Evolutionary conservation across 2,113 vertebrate genomes (phyloP).

Genomic region (Entelurus aequoreus): DNA sequence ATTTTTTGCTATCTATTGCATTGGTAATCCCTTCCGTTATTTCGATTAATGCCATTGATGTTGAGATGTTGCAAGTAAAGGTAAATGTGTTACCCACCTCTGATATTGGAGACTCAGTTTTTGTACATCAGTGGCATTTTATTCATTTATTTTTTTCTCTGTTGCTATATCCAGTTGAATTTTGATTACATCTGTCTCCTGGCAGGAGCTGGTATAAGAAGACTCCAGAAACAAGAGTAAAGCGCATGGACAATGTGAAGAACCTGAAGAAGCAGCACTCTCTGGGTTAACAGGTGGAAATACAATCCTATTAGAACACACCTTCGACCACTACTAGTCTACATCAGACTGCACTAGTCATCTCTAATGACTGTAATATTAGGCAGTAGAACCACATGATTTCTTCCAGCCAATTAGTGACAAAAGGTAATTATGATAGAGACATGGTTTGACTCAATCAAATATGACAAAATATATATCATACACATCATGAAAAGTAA

Average conservation of each 20-base stretch:
- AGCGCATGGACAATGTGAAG: conserved; percentile 61
- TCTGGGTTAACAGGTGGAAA: conserved; percentile 49
- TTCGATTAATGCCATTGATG: too few species aligned
- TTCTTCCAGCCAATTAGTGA: background rate
- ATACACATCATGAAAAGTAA: too few species aligned
- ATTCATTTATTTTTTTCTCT: background rate
- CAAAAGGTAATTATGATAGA: too few species aligned
- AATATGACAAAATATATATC: too few species aligned
- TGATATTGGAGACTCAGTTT: too few species aligned
- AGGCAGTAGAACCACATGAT: background rate
- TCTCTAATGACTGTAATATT: background rate
- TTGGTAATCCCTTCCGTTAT: too few species aligned
- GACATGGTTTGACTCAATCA: too few species aligned
- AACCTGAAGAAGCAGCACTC: conserved; percentile 73
- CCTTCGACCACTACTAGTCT: conserved; percentile 13
- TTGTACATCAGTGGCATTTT: too few species aligned
- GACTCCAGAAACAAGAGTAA: conserved; percentile 65
- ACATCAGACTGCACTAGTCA: background rate
- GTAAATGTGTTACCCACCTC: too few species aligned
- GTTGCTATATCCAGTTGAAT: background rate
- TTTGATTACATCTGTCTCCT: background rate
- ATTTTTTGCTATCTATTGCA: too few species aligned
- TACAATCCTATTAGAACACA: conserved; percentile 23
- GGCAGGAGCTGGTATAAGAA: conserved; percentile 70
- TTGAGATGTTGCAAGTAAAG: too few species aligned